A percentile compares a stretch with the other conserved stretches of the same genome.
These are phyloP conservation scores for Drosophila busckii DNA, from an alignment of 1,140 invertebrate species.

Conservation along the genomic window DNA sequence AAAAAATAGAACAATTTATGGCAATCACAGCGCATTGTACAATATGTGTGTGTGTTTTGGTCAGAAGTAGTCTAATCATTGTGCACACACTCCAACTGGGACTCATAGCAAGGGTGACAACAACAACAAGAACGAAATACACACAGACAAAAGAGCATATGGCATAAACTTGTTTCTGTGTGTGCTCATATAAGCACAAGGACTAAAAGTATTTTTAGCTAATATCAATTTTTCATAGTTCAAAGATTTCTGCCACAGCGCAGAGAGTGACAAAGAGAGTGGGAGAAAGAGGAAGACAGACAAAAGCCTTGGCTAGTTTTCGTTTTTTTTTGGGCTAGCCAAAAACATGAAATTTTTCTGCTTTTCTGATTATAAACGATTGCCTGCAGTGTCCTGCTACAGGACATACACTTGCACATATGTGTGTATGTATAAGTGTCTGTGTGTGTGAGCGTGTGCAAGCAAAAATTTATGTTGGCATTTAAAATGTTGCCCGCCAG, in stretches of 20 bases:
- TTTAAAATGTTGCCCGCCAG: slow-evolving; percentile 39
- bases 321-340: slow-evolving; percentile 30
- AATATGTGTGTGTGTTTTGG: slow-evolving; percentile 60
- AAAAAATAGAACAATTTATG: slow-evolving; percentile 11
- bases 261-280: background rate
- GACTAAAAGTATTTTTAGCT: slow-evolving; percentile 76
- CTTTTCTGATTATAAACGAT: slow-evolving; percentile 74
- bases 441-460: slow-evolving; percentile 10
- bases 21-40: slow-evolving; percentile 70
- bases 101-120: slow-evolving; percentile 22
- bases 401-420: slow-evolving; percentile 2
- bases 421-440: background rate
- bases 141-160: slow-evolving; percentile 49
- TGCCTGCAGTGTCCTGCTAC: slow-evolving; percentile 47
- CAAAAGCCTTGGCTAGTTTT: slow-evolving; percentile 34
- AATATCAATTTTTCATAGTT: slow-evolving; percentile 78
- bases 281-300: slow-evolving; percentile 15
- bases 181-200: slow-evolving; percentile 43
- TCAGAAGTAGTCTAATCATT: slow-evolving; percentile 64
- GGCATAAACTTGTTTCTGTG: slow-evolving; percentile 21
- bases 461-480: slow-evolving; percentile 41
- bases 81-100: slow-evolving; percentile 67
- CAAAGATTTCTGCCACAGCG: slow-evolving; percentile 63
- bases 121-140: slow-evolving; percentile 15
- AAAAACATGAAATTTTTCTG: slow-evolving; percentile 70